These are phyloP conservation scores for Eutolmus rufibarbis DNA, from an alignment of 2,888 invertebrate genomes.

Conservation along the genomic window DNA sequence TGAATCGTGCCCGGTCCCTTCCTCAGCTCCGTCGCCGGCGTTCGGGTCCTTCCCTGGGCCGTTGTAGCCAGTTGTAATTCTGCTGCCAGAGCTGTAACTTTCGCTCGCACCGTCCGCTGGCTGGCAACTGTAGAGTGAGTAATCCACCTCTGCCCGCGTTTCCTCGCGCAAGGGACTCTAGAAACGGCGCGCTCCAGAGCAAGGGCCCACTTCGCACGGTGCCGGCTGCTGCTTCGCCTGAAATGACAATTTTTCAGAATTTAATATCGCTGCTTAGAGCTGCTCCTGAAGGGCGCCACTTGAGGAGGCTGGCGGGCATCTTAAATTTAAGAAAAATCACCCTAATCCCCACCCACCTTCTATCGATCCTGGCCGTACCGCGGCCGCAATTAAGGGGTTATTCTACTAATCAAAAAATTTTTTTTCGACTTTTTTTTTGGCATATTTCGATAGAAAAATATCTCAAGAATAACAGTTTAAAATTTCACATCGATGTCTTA, in stretches of 20 bases:
- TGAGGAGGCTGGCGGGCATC: background rate
- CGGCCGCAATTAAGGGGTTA: background rate
- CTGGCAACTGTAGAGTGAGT: slow-evolving; percentile 23
- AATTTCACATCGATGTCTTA: no score
- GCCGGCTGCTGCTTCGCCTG: background rate
- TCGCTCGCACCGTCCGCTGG: slow-evolving; percentile 1
- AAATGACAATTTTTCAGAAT: background rate
- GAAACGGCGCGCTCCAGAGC: background rate
- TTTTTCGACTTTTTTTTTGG: no score
- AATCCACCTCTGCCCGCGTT: slow-evolving; percentile 33
- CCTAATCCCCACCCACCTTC: background rate
- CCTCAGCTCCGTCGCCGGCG: slow-evolving; percentile 6
- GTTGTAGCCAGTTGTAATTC: background rate
- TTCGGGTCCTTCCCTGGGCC: background rate
- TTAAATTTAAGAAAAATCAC: background rate
- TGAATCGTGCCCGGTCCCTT: background rate
- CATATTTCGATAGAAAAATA: no score
- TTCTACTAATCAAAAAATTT: no score
- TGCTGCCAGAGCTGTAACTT: slow-evolving; percentile 26
- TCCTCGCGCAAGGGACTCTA: background rate
- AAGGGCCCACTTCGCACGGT: background rate
- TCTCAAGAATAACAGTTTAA: no score
- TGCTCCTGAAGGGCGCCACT: background rate
- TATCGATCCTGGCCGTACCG: background rate
- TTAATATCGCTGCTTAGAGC: background rate